A percentile compares a stretch with the other conserved stretches of the same genome.
phyloP scores from a whole-genome alignment of 2,113 vertebrate genomes.

The Myiozetetes cayanensis region DNA sequence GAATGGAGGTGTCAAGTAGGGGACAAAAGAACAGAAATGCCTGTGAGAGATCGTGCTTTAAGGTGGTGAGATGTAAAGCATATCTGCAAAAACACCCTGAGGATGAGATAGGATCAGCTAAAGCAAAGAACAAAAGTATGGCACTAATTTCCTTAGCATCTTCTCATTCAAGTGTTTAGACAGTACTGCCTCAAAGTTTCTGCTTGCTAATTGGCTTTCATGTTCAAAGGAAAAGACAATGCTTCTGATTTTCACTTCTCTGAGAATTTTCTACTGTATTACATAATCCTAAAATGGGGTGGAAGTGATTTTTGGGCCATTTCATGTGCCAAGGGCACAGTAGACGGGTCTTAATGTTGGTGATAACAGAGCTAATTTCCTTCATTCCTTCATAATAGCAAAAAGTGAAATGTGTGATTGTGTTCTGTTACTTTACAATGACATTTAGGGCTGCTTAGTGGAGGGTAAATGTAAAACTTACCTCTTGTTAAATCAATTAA shows the following conservation, averaged over 20 bases:
- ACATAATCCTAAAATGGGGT: not conserved
- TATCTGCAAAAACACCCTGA: not conserved
- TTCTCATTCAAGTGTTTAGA: not conserved
- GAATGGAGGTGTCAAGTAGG: not conserved
- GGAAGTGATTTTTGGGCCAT: not conserved
- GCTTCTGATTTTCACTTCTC: not conserved
- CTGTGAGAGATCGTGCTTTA: not conserved
- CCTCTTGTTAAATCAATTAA: not conserved
- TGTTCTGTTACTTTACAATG: not conserved
- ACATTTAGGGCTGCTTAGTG: not conserved
- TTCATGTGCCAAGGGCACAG: not conserved
- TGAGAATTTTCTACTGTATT: not conserved
- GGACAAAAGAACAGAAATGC: not conserved
- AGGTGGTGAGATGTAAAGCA: not conserved
- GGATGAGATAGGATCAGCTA: not conserved
- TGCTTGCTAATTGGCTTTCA: not conserved
- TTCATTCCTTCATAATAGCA: not conserved
- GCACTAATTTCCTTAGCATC: not conserved
- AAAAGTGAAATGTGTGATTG: not conserved
- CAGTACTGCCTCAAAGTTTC: not conserved
- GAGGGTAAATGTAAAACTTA: not conserved
- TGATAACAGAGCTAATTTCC: not conserved
- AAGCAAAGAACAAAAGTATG: not conserved
- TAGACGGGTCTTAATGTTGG: not conserved
- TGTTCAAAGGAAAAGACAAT: not conserved